These are phyloP conservation scores for Sebastes dallii DNA, from an alignment of 2,797 vertebrate genomes.

Conservation along the genomic window DNA sequence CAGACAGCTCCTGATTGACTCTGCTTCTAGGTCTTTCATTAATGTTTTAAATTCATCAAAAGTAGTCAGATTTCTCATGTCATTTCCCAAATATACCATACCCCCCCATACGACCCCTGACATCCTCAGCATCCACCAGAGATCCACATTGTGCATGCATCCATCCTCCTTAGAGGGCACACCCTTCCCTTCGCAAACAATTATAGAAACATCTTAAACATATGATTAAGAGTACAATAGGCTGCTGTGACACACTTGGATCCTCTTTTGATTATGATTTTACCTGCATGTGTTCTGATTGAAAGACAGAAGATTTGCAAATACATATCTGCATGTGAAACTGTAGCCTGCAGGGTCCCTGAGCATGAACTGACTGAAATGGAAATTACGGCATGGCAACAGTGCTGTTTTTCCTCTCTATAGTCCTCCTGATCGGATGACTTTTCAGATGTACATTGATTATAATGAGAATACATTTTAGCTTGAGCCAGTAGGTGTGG, in stretches of 20 bases:
- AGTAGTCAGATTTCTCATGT: background rate
- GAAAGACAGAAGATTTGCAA: background rate
- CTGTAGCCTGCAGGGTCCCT: background rate
- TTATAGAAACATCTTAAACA: background rate
- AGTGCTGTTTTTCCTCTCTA: background rate
- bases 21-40: background rate
- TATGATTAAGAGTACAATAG: background rate
- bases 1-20: no score
- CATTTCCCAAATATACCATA: background rate
- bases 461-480: background rate
- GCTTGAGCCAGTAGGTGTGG: background rate
- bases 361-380: background rate
- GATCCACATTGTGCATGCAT: background rate
- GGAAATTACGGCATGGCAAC: background rate
- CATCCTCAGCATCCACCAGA: conserved; percentile 29
- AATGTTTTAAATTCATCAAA: no score
- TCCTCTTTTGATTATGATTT: background rate
- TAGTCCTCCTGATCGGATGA: background rate
- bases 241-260: background rate
- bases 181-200: conserved; percentile 12
- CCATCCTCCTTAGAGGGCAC: conserved; percentile 2
- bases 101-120: background rate
- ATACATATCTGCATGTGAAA: conserved; percentile 3
- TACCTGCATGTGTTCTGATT: conserved; percentile 3
- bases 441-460: background rate